phyloP scores from a whole-genome alignment of 1,140 invertebrate genomes.

The Sitobion miscanthi region DNA sequence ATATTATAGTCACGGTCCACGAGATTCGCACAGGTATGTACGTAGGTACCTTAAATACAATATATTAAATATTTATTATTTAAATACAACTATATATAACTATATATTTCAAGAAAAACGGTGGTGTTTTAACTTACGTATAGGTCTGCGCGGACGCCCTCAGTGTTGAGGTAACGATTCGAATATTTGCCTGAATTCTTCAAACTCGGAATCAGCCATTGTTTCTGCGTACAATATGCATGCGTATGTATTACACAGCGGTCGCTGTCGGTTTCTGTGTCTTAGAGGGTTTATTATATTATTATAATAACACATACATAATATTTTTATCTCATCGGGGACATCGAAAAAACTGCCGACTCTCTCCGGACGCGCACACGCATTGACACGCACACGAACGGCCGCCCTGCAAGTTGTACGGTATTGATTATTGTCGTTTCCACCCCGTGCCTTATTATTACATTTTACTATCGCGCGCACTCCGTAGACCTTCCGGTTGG shows the following conservation, averaged over 20 bases:
- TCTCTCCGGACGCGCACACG: not conserved
- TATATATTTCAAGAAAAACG: not conserved
- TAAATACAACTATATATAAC: too few relatives aligned
- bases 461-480: not conserved
- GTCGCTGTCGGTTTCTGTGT: not conserved
- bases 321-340: not conserved
- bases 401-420: not conserved
- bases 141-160: slow-evolving; percentile 74
- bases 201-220: slow-evolving; percentile 91
- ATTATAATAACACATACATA: not conserved
- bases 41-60: not conserved
- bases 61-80: too few relatives aligned
- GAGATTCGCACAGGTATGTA: not conserved
- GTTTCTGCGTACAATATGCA: not conserved
- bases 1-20: not conserved
- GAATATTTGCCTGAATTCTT: slow-evolving; percentile 87
- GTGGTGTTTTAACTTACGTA: slow-evolving; percentile 66
- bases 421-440: slow-evolving; percentile 35
- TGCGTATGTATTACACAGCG: slow-evolving; percentile 58
- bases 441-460: not conserved
- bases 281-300: not conserved
- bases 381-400: not conserved
- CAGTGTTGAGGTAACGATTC: slow-evolving; percentile 79
- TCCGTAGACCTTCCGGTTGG: not conserved
- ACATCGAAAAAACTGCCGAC: not conserved